phyloP scores from a whole-genome alignment of 2,797 vertebrate genomes.

The Micrastur ruficollis region DNA sequence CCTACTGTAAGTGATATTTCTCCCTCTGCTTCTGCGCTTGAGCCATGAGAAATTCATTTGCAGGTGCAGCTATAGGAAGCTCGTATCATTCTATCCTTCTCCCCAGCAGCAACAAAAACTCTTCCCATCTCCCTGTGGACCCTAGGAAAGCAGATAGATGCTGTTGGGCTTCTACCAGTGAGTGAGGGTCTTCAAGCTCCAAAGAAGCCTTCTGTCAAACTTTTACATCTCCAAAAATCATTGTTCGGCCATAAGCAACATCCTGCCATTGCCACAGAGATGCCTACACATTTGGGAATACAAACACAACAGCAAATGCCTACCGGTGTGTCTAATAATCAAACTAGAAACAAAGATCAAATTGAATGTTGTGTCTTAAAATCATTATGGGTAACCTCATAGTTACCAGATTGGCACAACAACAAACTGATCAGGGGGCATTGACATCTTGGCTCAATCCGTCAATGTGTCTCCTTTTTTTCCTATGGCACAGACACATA shows the following conservation, averaged over 20 bases:
- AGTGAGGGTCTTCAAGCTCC: neutral
- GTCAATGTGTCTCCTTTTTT: neutral
- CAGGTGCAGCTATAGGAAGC: neutral
- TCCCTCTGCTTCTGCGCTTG: neutral
- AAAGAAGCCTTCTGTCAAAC: neutral
- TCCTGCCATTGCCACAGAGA: neutral
- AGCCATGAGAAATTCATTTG: neutral
- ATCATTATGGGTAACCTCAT: neutral
- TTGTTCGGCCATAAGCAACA: neutral
- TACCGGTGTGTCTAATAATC: neutral
- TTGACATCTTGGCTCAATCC: neutral
- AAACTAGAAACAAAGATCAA: constrained; percentile 19
- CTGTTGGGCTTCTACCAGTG: neutral
- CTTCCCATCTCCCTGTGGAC: neutral
- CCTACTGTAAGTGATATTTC: neutral
- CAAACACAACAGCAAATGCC: neutral
- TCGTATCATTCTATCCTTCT: neutral
- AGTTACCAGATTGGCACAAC: neutral
- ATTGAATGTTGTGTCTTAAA: neutral
- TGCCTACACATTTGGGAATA: neutral
- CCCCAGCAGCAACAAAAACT: neutral
- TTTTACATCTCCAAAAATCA: neutral
- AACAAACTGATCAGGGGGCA: neutral
- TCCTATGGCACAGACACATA: neutral
- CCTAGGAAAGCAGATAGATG: neutral